Percentiles rank a stretch among this genome's conserved stretches.
These are phyloP conservation scores for Drosophila nikananu DNA, from an alignment of 1,140 invertebrate species.

Conservation along the genomic window DNA sequence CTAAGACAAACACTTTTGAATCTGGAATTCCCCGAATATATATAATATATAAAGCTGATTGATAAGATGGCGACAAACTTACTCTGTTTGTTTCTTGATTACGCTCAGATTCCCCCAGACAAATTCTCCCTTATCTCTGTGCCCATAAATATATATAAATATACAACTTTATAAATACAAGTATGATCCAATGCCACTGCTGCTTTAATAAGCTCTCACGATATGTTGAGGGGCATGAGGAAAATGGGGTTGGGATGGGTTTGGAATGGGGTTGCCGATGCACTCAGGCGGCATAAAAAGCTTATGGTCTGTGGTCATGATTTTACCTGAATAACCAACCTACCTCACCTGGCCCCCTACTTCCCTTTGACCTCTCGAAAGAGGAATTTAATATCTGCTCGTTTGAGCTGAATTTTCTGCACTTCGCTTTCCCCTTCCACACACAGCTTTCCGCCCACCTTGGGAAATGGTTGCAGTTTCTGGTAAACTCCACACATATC, in stretches of 20 bases:
- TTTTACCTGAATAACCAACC: constrained; percentile 27
- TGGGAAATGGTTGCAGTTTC: constrained; percentile 17
- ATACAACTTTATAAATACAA: background rate
- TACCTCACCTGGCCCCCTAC: background rate
- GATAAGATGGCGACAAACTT: background rate
- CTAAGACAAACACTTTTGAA: background rate
- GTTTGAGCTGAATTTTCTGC: constrained; percentile 15
- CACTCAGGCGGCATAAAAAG: constrained; percentile 59
- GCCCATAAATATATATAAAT: background rate
- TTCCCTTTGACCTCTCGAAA: constrained; percentile 20
- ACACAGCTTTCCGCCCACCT: background rate
- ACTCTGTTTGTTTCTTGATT: background rate
- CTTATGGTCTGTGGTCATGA: constrained; percentile 49
- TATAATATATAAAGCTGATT: background rate
- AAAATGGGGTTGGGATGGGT: background rate
- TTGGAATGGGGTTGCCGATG: constrained; percentile 17
- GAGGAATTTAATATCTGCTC: constrained; percentile 51
- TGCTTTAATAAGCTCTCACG: constrained; percentile 39
- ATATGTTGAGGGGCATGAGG: background rate
- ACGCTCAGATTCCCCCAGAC: constrained; percentile 2
- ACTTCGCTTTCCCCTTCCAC: background rate
- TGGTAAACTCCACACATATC: constrained; percentile 8
- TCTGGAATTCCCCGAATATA: constrained; percentile 29
- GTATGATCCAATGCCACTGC: constrained; percentile 31
- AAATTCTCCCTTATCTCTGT: constrained; percentile 17